Percentiles rank a stretch among this genome's conserved stretches.
Conservation (phyloP, 1,140 invertebrate genomes). For the Drosophila lacteicornis region DNA sequence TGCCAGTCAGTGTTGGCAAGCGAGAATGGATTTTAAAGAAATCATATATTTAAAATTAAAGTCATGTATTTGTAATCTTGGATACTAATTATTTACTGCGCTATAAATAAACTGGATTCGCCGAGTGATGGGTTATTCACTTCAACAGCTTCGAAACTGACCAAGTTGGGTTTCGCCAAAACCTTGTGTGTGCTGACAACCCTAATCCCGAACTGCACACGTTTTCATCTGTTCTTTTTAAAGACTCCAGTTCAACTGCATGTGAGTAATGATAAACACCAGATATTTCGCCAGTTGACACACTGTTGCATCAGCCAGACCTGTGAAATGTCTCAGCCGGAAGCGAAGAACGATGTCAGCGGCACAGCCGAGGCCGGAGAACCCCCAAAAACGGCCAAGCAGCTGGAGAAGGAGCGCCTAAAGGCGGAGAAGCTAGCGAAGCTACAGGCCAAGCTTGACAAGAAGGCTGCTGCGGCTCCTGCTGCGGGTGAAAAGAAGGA, state of each 20-base stretch:
- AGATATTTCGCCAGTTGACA: constrained; percentile 13
- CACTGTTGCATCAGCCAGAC: constrained; percentile 43
- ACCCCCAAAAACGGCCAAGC: constrained; percentile 92
- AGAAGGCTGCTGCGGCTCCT: constrained; percentile 87
- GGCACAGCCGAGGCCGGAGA: constrained; percentile 42
- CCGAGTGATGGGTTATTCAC: not conserved
- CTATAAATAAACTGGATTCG: no score
- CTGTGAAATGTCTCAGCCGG: constrained; percentile 33
- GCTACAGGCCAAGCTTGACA: constrained; percentile 95
- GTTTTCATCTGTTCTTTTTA: constrained; percentile 69
- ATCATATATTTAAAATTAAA: not conserved
- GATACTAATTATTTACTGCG: not conserved
- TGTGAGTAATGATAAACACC: constrained; percentile 44
- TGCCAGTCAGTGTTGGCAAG: not conserved
- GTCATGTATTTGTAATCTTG: not conserved
- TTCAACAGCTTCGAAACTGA: no score
- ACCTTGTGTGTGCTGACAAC: constrained; percentile 10
- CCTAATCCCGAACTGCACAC: constrained; percentile 60
- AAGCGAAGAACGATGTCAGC: constrained; percentile 49
- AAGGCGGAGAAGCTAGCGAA: constrained; percentile 96
- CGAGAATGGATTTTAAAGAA: not conserved
- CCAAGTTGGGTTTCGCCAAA: not conserved
- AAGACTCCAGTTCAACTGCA: constrained; percentile 35
- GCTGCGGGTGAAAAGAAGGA: constrained; percentile 87
- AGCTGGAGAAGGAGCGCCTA: constrained; percentile 95